Base-by-base conservation (phyloP, 2,113 vertebrate species). In the Nothobranchius furzeri region DNA sequence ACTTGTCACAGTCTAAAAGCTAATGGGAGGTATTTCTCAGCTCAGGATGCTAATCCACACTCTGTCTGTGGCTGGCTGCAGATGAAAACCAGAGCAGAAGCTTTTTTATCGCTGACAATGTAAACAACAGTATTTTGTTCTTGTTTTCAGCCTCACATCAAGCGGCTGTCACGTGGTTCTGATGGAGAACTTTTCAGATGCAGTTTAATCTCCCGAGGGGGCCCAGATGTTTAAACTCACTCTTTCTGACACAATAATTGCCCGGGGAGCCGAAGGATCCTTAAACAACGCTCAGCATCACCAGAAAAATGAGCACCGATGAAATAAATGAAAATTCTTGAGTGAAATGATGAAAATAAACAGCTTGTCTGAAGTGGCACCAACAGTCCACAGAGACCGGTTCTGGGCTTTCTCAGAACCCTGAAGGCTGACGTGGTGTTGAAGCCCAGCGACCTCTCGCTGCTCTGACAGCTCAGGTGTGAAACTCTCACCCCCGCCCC, bases 241-340 rank as follows among this genome's bases (percentile, higher is more conserved):
- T 93, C 93, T 93, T 94, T 94, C 93, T 96, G 96, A 97, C 95
- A 95, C 92, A 86, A 92, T 98, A 96, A 98, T 98, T 98, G 91
- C 70, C 64, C 14, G 25, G 62, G 64, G 78, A 70, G 76, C 36
- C 69, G 85, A 92, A 89, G 90, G 87, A 92, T 95, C 94, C 94
- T 95, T 95, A 95, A 96, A 95, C 95, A 94, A 95, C 95, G 92
- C 93, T 94, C 94, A 92, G 92, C 93, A 81, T 70, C 52, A 47
- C 73, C 20, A 77, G 76, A 85, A 66, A 88, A 90, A 91, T 88
- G 84, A 88, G 89, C 89, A 82, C 81, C 62, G 73, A 83, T 82
- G 80, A 92, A 96, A 96, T 96, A 95, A 96, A 96, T 97, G 95
- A 93, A 96, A 96, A 98, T 97, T 96, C 95, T 94, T 96, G 93